Evolutionary conservation across 2,888 invertebrate species (phyloP).

Genomic region (Drosophila kuntzei): DNA sequence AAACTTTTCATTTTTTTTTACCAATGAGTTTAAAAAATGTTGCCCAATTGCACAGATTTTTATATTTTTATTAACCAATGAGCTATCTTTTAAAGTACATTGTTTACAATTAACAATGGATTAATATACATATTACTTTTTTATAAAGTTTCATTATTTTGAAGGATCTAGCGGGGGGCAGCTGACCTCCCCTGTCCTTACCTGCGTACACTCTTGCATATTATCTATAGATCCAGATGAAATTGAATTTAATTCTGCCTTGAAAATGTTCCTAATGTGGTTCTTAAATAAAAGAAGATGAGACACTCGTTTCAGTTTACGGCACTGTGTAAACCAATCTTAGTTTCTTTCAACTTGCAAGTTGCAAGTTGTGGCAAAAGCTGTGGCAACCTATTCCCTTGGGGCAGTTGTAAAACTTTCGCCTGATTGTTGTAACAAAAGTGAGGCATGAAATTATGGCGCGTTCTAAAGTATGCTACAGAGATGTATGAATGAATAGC

Average conservation of each 20-base stretch:
- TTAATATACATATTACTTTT: too few relatives aligned
- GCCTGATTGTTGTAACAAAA: conserved; percentile 30
- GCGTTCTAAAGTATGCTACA: conserved; percentile 28
- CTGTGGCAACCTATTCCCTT: conserved; percentile 3
- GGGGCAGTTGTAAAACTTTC: conserved; percentile 14
- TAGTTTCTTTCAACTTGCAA: conserved; percentile 11
- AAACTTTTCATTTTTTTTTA: too few relatives aligned
- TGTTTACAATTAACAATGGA: too few relatives aligned
- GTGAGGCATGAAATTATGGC: conserved; percentile 22
- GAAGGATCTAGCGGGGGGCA: too few relatives aligned
- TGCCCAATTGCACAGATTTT: too few relatives aligned
- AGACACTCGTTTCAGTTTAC: background rate
- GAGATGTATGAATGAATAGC: conserved; percentile 20
- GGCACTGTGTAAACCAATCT: background rate
- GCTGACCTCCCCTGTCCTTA: too few relatives aligned
- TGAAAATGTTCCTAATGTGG: background rate
- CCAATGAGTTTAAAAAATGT: too few relatives aligned
- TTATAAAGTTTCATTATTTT: too few relatives aligned
- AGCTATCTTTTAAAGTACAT: too few relatives aligned
- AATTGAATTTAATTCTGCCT: background rate
- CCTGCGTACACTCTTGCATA: too few relatives aligned
- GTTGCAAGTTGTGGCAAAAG: background rate
- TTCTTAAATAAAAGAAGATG: background rate
- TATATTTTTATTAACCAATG: too few relatives aligned
- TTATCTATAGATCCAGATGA: too few relatives aligned